A percentile compares a stretch with the other conserved stretches of the same genome.
Evolutionary conservation across 2,797 vertebrate species (phyloP).

Genomic region (Enteromius fasciolatus): DNA sequence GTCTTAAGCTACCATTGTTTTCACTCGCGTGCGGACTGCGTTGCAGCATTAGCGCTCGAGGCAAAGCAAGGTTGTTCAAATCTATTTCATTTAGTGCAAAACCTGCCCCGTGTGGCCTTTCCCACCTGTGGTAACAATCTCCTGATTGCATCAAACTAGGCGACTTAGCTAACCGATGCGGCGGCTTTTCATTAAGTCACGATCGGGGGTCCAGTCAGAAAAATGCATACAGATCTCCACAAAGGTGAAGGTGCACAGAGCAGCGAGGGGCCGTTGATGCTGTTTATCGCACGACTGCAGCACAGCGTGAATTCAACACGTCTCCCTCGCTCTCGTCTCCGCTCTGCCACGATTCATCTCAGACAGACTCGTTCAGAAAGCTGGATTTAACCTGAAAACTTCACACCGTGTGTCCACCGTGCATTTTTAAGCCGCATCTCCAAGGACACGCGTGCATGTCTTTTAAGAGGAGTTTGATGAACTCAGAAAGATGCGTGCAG

Average conservation of each 20-base stretch:
- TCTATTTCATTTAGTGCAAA: constrained; percentile 2
- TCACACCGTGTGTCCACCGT: background rate
- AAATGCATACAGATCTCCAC: background rate
- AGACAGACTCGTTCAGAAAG: background rate
- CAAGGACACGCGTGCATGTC: background rate
- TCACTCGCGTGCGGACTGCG: constrained; percentile 19
- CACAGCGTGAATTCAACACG: constrained; percentile 1
- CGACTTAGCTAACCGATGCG: background rate
- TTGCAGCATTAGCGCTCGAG: constrained; percentile 24
- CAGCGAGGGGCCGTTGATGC: background rate
- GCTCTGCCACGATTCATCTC: background rate
- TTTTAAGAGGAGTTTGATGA: background rate
- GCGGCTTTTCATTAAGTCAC: background rate
- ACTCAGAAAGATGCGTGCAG: background rate
- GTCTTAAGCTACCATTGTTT: background rate
- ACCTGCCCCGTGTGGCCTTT: background rate
- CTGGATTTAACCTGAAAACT: constrained; percentile 9
- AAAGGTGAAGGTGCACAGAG: constrained; percentile 4
- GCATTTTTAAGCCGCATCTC: background rate
- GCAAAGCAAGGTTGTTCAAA: background rate
- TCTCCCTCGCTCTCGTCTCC: constrained; percentile 1
- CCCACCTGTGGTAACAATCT: constrained; percentile 12
- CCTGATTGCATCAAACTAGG: background rate
- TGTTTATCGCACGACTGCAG: background rate
- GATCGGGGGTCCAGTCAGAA: background rate